Base-by-base conservation (phyloP, 2,113 vertebrate genomes). In the Muntiacus muntjak region DNA sequence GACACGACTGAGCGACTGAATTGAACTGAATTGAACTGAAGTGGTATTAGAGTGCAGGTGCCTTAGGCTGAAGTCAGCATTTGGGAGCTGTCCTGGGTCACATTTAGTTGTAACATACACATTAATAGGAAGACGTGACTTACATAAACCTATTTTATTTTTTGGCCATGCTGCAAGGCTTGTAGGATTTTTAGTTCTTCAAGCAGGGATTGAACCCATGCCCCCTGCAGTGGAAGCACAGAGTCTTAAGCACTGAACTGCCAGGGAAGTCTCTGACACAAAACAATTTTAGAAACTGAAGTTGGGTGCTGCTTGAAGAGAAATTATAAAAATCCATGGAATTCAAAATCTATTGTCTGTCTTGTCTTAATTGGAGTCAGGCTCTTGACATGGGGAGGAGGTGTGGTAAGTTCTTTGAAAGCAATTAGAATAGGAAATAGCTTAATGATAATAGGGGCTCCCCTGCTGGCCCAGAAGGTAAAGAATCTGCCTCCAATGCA, bases 241-340 rank as follows among this genome's bases (percentile, higher is more conserved):
- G 45, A 33, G 28, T 81, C 78, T 19, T 33, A 81, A 50, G 15
- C 78, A 81, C 78, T 50, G 45, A 19, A 50, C 45, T 30, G 9
- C 45, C 78, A 81, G 47, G 28, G 16, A 81, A 81, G 16, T 81
- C 45, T 47, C 28, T 81, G 78, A 81, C 28, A 71, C 23, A 36
- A 71, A 87, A 3, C 54, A 85, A 82, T 19, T 87, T 84, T 40
- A 81, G 9, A 12, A 89, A 74, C 1, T 12, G 60, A 90, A 90
- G 13, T 54, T 86, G 52, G 45, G 28, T 64, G 28, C 10, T 88
- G 45, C 82, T 95, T 74, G 47, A 93, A 81, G n/a, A 94, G 6
- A 87, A 96, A 76, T 81, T 62, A 90, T 87, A 55, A 87, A 90
- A 91, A 52, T 52, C 83, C 40, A 55, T 54, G 8, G 33, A 93